Base-by-base conservation (phyloP, 64 coral and sea anemone genomes). In the Dendrophyllia cribrosa region DNA sequence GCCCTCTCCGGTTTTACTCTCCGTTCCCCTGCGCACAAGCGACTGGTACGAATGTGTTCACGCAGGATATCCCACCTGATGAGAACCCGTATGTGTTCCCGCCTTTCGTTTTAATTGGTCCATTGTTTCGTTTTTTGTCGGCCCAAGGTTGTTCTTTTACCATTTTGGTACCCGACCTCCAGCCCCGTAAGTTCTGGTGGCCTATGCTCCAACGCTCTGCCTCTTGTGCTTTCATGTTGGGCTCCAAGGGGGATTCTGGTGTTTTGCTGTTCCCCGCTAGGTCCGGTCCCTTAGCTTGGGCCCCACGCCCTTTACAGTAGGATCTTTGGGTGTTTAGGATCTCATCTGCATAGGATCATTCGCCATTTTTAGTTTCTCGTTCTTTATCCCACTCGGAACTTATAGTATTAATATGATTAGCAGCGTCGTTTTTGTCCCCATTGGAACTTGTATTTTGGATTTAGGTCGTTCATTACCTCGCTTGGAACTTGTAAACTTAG, bases 41-140 rank as follows among this genome's bases (percentile, higher is more conserved):
- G 1, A 4, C 9, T 4, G 91, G 91, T 16, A 68, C 61, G 12
- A 90, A 68, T 22, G 19, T 93, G 13, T 93, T 88, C 52, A 1
- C 84, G 5, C 91, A 93, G 58, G 47, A 6, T 22, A 26, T 81
- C 19, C 4, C 26, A 1, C n/a, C 26, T 0, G 21, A 17, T 1
- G 86, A 74, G 43, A 94, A 88, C 25, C 34, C 66, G 1, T 89
- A 94, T 66, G 92, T 88, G 9, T 88, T 94, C 7, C 86, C 85
- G 3, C 86, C 92, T 1, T 88, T 89, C 21, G 70, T 12, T 1
- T 48, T 93, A 1, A 64, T 94, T n/a, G 76, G 69, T 7, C 56
- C 76, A 3, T 46, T 93, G 1, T 60, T 93, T 4, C 46, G 56
- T 4, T 72, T 70, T 43, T 59, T 93, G 0, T 12, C 11, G 9